phyloP scores from a whole-genome alignment of 2,888 invertebrate genomes.

The Mythimna impura region DNA sequence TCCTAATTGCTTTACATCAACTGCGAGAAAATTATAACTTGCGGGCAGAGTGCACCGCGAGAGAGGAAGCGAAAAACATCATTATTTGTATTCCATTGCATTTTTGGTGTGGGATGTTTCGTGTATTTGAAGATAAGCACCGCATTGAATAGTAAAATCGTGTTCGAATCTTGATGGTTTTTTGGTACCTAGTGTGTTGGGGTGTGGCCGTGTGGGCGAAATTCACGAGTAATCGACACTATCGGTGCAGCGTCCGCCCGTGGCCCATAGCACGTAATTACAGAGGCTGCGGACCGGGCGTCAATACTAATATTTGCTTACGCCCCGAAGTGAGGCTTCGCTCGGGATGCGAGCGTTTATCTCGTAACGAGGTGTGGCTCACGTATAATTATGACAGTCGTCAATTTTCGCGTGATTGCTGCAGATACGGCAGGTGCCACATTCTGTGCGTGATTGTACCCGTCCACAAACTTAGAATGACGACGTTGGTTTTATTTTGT shows the following conservation, averaged over 20 bases:
- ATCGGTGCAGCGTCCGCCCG: constrained; percentile 69
- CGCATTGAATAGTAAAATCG: constrained; percentile 47
- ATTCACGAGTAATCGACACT: constrained; percentile 79
- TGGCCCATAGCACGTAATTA: constrained; percentile 71
- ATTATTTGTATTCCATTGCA: constrained; percentile 52
- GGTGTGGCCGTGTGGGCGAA: constrained; percentile 70
- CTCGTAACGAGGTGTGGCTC: constrained; percentile 79
- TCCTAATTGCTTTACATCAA: constrained; percentile 75
- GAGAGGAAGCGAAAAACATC: constrained; percentile 12
- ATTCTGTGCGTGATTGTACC: constrained; percentile 63
- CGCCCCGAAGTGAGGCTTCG: constrained; percentile 79
- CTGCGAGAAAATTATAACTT: constrained; percentile 81
- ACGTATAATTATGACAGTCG: constrained; percentile 80
- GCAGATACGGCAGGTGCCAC: constrained; percentile 78
- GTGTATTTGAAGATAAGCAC: background rate
- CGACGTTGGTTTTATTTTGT: constrained; percentile 42
- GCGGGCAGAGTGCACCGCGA: constrained; percentile 65
- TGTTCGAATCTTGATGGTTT: constrained; percentile 18
- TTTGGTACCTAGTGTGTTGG: constrained; percentile 25
- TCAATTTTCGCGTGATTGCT: constrained; percentile 74
- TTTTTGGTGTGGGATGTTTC: constrained; percentile 15
- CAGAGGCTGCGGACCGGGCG: constrained; percentile 76
- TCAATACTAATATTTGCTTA: constrained; percentile 88
- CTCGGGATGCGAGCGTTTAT: constrained; percentile 75
- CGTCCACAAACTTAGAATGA: constrained; percentile 48